Evolutionary conservation across 2,113 vertebrate genomes (phyloP), one percentile per base, ranked within the genome.

Genomic region (Formicarius rufipectus): DNA sequence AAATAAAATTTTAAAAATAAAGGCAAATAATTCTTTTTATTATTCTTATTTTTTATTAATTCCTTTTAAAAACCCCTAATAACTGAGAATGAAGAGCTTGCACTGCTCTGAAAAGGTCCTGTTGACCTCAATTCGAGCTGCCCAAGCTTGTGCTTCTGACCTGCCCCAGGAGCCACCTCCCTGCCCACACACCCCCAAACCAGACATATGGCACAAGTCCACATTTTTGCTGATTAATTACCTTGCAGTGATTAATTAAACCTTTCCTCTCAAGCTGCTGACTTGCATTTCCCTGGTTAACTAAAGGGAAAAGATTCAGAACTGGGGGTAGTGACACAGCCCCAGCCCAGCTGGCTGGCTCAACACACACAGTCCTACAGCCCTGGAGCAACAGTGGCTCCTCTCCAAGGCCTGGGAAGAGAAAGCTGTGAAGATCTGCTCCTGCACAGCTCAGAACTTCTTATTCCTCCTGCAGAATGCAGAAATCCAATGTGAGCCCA

Each of bases 281-380:
- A 85, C n/a, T 85, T 83, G 84, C 45, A 73, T 40, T 90, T 72
- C 78, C 52, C 39, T 68, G 45, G 30, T 56, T 58, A 45, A 49
- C 40, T 4, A 23, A 80, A 55, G 83, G 83, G 59, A 90, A 60
- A 90, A 55, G 20, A 7, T 25, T 18, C 31, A 39, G 45, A 12
- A 73, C 1, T 0, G 17, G 42, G 20, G 42, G 25, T 2, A 33
- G 28, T 4, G n/a, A 2, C 20, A 5, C 37, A 68, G 69, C 56
- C 53, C 82, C 90, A 79, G 30, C 12, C 2, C 84, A 90, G 50
- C 76, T 86, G 89, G 8, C 53, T 28, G 20, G 62, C 39, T 27
- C n/a, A 39, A 9, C 18, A 3, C 0, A 0, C 3, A 3, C 9
- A 47, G 22, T 7, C 42, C 42, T 9, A 0, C 2, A 44, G n/a